Evolutionary conservation across 2,113 vertebrate species (phyloP).

Genomic region (Leptocoma aspasia): DNA sequence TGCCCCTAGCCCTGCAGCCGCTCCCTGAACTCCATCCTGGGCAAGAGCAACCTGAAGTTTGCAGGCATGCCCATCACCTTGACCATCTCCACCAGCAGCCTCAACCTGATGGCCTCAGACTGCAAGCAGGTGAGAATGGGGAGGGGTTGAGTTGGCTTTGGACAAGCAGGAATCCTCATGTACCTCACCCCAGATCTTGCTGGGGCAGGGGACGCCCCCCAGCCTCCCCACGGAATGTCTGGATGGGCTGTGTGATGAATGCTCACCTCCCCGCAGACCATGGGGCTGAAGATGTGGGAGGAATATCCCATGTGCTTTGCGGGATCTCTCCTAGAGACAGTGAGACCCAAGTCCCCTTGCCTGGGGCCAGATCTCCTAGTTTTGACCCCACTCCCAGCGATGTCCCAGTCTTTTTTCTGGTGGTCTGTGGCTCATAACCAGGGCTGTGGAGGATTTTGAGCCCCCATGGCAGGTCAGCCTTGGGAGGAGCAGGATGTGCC

Average conservation of each 20-base stretch:
- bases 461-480: background rate
- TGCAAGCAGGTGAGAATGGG: slow-evolving; percentile 87
- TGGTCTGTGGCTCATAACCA: background rate
- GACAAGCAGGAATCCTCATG: rapidly evolving
- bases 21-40: slow-evolving; percentile 89
- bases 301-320: rapidly evolving
- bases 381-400: background rate
- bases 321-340: background rate
- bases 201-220: background rate
- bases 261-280: background rate
- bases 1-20: slow-evolving; percentile 83
- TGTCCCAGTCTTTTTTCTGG: background rate
- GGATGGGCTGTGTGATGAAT: background rate
- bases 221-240: background rate
- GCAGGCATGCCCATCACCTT: slow-evolving; percentile 96
- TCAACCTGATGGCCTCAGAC: slow-evolving; percentile 96
- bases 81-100: slow-evolving; percentile 98
- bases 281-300: background rate
- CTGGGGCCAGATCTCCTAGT: background rate
- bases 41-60: slow-evolving; percentile 97
- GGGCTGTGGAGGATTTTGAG: background rate
- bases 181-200: background rate
- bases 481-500: rapidly evolving
- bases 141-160: background rate
- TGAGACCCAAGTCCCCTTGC: background rate